Evolutionary conservation across 1,140 invertebrate genomes (phyloP), one percentile per base, ranked within the genome.

Genomic region (Trachymyrmex cornetzi): DNA sequence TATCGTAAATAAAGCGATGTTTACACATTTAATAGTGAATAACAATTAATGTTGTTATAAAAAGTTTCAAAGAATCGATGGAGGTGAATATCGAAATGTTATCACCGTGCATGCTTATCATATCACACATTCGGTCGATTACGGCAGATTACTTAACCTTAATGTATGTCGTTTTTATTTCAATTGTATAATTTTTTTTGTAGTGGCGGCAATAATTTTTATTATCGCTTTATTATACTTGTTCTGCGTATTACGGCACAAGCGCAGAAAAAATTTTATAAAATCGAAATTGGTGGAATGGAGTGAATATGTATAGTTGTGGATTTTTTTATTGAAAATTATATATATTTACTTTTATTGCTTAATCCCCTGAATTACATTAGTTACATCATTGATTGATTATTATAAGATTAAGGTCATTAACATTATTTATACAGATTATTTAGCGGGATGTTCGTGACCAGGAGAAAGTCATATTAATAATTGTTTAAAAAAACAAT

Each of bases 371-470:
- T 16, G 22, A 34, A 19, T 48, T 27, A 48, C 3, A 6, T 38
- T 44, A 4, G 30, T 16, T 59, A 24, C 22, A 11, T 61, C 16
- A 77, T 19, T 44, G 9, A 44, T 3, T 44, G 38, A 44, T 44
- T 12, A 44, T 44, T 44, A 0, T 34, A 44, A 44, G 14, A 44
- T 27, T 61, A 27, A 53, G 24, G 2, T 3, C 6, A 9, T 64
- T 64, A 63, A 59, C 14, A 59, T 77, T 44, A 48, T 64, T 77
- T 48, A n/a, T 66, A 12, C 61, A 79, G 77, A 50, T 66, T 16
- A 14, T 30, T 53, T 19, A 24, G n/a, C 24, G 44, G 6, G 3
- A 66, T 66, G 77, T 3, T 66, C 6, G 16, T 22, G n/a, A 7
- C 9, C 22, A 27, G 38, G 22, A 24, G 22, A 77, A 11, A 61